Base-by-base conservation (phyloP, 2,113 vertebrate genomes). In the Mormyrus iriodes region DNA sequence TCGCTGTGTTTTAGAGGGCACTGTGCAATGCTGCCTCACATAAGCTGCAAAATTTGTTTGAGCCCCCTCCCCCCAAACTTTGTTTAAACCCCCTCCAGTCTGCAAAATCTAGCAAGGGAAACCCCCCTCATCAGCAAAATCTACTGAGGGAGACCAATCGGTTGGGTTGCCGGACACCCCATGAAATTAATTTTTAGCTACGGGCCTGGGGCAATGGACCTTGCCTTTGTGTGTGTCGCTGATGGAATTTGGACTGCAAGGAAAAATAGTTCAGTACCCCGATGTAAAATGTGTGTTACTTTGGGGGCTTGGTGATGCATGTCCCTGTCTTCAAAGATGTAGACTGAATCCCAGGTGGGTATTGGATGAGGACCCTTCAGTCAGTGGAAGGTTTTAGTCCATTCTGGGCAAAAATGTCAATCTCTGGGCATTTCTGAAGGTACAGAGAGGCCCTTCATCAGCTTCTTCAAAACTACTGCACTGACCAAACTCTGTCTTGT, bases 221-320 rank as follows among this genome's bases (percentile, higher is more conserved):
- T 69, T 69, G 61, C 61, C 61, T 69, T 65, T 69, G 61, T 69
- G 61, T 69, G 61, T 69, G 27, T 69, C 61, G 10, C 61, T 69
- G 61, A 69, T 69, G 61, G 61, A 69, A 69, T 69, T 31, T 69
- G 61, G 61, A 69, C 61, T n/a, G 10, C 31, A n/a, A 10, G 27
- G 27, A 13, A 69, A 31, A 69, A 69, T 69, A 69, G n/a, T 31
- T 27, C n/a, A 69, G 61, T 69, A 69, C 61, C 61, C n/a, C 61
- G 93, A 93, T 92, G 90, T 52, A 83, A 88, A 91, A 79, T 89
- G 46, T 91, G 85, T 91, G 92, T 92, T 91, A 90, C 85, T 83
- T 90, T 92, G 82, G 35, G 88, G 92, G 90, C 73, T 51, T 46
- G 17, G 89, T 92, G 89, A 94, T 92, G 92, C 35, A 79, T 79